A percentile compares a stretch with the other conserved stretches of the same genome.
phyloP scores from a whole-genome alignment of 2,888 invertebrate genomes.

The Philopedon plagiatum region DNA sequence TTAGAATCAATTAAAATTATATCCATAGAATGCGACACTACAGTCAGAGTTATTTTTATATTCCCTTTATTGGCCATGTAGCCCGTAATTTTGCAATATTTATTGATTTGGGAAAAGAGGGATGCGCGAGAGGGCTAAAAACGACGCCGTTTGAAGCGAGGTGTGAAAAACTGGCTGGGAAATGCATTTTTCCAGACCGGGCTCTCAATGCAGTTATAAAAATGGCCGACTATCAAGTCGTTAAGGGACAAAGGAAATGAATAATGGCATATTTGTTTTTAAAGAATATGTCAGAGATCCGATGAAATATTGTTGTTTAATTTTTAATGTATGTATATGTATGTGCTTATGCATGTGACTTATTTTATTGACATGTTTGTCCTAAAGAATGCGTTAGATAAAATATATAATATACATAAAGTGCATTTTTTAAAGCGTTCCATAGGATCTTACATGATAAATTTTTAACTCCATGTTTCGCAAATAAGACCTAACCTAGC shows the following conservation, averaged over 20 bases:
- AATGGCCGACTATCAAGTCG: slow-evolving; percentile 30
- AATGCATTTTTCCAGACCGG: slow-evolving; percentile 45
- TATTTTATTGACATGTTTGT: too few relatives aligned
- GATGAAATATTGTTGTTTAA: too few relatives aligned
- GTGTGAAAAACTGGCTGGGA: slow-evolving; percentile 49
- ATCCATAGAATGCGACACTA: not conserved
- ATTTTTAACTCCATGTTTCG: too few relatives aligned
- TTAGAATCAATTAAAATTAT: not conserved
- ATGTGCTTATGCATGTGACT: too few relatives aligned
- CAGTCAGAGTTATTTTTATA: slow-evolving; percentile 3
- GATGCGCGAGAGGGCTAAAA: slow-evolving; percentile 47
- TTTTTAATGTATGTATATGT: too few relatives aligned
- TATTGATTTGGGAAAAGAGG: slow-evolving; percentile 44
- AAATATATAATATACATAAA: too few relatives aligned
- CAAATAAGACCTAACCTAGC: too few relatives aligned
- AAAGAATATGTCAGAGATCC: too few relatives aligned
- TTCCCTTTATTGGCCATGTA: slow-evolving; percentile 20
- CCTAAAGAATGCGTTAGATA: too few relatives aligned
- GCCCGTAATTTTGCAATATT: slow-evolving; percentile 51
- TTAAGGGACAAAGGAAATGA: slow-evolving; percentile 1
- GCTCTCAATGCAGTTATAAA: slow-evolving; percentile 36
- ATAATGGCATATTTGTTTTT: too few relatives aligned
- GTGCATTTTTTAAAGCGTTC: too few relatives aligned
- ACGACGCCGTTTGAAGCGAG: slow-evolving; percentile 40
- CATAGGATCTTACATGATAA: too few relatives aligned